Base-by-base conservation (phyloP, 2,888 invertebrate species). In the Alentia gelatinosa region DNA sequence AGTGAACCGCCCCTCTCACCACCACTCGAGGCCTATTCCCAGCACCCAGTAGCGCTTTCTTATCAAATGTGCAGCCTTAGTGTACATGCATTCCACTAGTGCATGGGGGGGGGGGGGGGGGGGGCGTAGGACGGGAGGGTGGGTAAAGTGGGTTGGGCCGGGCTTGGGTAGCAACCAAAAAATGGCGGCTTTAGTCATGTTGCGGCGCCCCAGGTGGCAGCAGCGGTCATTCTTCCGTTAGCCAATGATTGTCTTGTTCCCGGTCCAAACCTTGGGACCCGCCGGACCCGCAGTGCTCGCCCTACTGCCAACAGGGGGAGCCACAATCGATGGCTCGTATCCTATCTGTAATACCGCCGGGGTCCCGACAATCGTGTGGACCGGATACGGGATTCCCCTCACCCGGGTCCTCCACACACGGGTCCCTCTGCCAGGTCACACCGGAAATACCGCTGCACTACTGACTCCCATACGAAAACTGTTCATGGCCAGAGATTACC, bases 131-230 rank as follows among this genome's bases (percentile, higher is more conserved):
- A n/a, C n/a, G n/a, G n/a, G n/a, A n/a, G n/a, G n/a, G n/a, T n/a
- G n/a, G n/a, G n/a, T n/a, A n/a, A n/a, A n/a, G n/a, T n/a, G n/a
- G n/a, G n/a, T n/a, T n/a, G 19, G 56, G 56, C 56, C 19, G 56
- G 9, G 1, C 3, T n/a, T 19, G n/a, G 56, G 56, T 19, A 19
- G 56, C 56, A 19, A 56, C 19, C 68, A 26, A 4, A 68, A 68
- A 30, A 68, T 68, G 68, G 68, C 68, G 68, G 68, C 68, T 26
- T 68, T 68, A 68, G 68, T 30, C 68, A 30, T 68, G 68, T 56
- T n/a, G 56, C 56, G 23, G 56, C 3, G 23, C 56, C 23, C 56
- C 56, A 56, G 56, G n/a, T 56, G 56, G 56, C 56, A 56, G 56
- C n/a, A n/a, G 56, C n/a, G 56, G 56, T n/a, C 56, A n/a, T 56